Conservation (phyloP, 2,113 vertebrate genomes). For the Scomber japonicus region DNA sequence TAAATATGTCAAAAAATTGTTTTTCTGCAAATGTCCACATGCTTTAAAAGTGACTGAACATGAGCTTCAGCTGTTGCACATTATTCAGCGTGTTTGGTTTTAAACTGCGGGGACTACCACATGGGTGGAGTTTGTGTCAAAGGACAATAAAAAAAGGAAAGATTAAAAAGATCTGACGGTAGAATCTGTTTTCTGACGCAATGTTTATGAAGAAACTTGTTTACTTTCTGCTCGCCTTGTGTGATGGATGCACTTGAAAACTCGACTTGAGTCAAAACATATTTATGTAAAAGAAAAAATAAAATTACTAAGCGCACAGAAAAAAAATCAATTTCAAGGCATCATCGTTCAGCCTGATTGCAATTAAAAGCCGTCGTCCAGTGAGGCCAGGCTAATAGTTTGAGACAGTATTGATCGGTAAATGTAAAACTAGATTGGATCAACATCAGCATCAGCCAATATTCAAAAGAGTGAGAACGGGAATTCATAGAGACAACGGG, state of each 20-base stretch:
- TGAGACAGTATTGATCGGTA: conserved; percentile 70
- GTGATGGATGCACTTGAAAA: background rate
- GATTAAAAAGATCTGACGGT: background rate
- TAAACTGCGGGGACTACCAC: too few relatives aligned
- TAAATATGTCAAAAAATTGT: background rate
- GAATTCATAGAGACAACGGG: conserved; percentile 31
- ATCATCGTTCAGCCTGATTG: conserved; percentile 52
- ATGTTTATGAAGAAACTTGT: background rate
- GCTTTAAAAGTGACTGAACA: background rate
- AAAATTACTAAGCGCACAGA: conserved; percentile 37
- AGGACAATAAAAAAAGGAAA: too few relatives aligned
- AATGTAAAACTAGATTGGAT: conserved; percentile 54
- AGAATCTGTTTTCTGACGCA: background rate
- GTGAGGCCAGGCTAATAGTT: conserved; percentile 51
- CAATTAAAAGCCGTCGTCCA: conserved; percentile 65
- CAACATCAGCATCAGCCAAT: conserved; percentile 44
- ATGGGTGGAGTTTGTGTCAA: background rate
- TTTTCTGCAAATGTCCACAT: too few relatives aligned
- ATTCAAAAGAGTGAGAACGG: conserved; percentile 39
- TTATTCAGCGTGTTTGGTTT: background rate
- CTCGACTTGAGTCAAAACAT: conserved; percentile 10
- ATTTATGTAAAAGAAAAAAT: conserved; percentile 23
- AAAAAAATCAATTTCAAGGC: conserved; percentile 68
- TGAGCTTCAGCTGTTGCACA: background rate
- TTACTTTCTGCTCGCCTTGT: too few relatives aligned